A percentile compares a stretch with the other conserved stretches of the same genome.
phyloP scores from a whole-genome alignment of 2,113 vertebrate genomes.

The Brachionichthys hirsutus region DNA sequence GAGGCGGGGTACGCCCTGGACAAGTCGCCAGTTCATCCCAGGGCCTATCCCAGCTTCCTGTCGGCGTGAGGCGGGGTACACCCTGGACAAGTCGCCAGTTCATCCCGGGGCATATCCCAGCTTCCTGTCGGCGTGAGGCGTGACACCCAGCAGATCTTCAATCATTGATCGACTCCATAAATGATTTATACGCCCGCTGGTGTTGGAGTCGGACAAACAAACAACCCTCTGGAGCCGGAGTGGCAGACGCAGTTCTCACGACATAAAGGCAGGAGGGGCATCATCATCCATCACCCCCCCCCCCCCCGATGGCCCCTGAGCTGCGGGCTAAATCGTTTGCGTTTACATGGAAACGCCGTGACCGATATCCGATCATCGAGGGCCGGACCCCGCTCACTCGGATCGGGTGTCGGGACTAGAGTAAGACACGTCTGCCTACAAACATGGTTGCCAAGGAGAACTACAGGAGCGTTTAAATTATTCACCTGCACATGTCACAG shows the following conservation, averaged over 20 bases:
- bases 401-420: conserved; percentile 42
- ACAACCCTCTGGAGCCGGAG: conserved; percentile 3
- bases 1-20: too few relatives aligned
- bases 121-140: conserved; percentile 17
- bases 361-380: conserved; percentile 27
- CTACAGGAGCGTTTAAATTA: neutral
- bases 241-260: neutral
- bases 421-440: neutral
- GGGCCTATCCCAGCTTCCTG: too few relatives aligned
- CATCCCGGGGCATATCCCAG: too few relatives aligned
- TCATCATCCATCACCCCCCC: too few relatives aligned
- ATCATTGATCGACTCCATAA: conserved; percentile 66
- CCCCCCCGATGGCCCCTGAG: too few relatives aligned
- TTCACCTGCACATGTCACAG: neutral
- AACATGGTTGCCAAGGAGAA: neutral
- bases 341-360: conserved; percentile 6
- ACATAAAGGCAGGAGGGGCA: too few relatives aligned
- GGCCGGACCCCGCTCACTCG: conserved; percentile 8
- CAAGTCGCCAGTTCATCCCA: too few relatives aligned
- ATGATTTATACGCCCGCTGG: conserved; percentile 54
- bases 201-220: conserved; percentile 37
- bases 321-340: neutral
- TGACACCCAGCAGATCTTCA: conserved; percentile 62
- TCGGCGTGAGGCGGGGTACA: too few relatives aligned
- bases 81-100: too few relatives aligned